A percentile compares a stretch with the other conserved stretches of the same genome.
Evolutionary conservation across 2,888 invertebrate species (phyloP).

Genomic region (Tanypteryx hageni): DNA sequence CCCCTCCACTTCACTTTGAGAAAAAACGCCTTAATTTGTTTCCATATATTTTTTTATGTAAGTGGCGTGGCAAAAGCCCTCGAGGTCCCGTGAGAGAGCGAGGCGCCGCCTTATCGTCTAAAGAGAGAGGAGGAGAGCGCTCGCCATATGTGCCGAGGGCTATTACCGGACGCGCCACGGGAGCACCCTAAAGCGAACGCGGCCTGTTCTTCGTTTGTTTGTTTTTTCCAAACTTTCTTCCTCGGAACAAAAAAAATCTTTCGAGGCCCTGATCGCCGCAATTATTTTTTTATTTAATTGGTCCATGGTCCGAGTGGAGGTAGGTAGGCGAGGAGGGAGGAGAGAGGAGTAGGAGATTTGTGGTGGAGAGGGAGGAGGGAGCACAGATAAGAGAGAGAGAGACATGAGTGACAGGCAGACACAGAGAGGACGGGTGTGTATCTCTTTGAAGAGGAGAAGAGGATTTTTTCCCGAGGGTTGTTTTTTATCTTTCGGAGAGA

Average conservation of each 20-base stretch:
- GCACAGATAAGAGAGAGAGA: background rate
- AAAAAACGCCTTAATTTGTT: background rate
- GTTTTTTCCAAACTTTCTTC: background rate
- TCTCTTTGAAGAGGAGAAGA: background rate
- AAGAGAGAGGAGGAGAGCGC: background rate
- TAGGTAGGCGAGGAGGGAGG: conserved; percentile 41
- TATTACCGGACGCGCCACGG: background rate
- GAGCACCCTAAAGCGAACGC: conserved; percentile 5
- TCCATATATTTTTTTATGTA: background rate
- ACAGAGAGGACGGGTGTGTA: conserved; percentile 51
- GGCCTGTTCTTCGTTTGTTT: conserved; percentile 2
- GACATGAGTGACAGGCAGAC: background rate
- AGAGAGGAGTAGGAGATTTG: background rate
- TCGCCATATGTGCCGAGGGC: background rate
- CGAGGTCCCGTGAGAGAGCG: conserved; percentile 54
- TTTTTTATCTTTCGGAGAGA: background rate
- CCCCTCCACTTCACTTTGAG: background rate
- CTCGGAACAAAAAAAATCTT: background rate
- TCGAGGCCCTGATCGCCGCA: conserved; percentile 28
- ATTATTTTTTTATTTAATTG: background rate
- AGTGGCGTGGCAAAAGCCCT: background rate
- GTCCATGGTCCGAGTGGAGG: conserved; percentile 56
- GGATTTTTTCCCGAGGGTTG: background rate
- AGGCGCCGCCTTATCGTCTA: background rate
- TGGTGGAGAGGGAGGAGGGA: background rate